Evolutionary conservation across 2,888 invertebrate genomes (phyloP).

Genomic region (Pseudococcus jackbeardsleyi): DNA sequence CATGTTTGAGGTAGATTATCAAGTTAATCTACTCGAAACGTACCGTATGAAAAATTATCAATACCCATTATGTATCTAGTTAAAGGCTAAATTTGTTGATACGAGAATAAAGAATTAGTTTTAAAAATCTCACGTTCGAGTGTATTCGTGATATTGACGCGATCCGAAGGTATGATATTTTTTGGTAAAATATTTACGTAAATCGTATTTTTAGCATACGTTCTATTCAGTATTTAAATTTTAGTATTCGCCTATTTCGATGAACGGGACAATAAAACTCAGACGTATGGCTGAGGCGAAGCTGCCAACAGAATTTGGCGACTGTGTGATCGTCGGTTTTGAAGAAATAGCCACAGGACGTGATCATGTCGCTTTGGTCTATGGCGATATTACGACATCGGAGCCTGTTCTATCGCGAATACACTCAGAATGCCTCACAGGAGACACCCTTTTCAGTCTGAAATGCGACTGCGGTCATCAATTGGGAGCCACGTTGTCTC

Average conservation of each 20-base stretch:
- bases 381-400: conserved; percentile 25
- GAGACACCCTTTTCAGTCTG: conserved; percentile 53
- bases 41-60: too few relatives aligned
- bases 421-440: conserved; percentile 61
- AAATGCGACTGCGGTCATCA: conserved; percentile 62
- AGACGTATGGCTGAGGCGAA: conserved; percentile 51
- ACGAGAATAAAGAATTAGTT: too few relatives aligned
- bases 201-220: neutral
- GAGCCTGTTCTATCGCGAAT: conserved; percentile 36
- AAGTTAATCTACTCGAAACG: neutral
- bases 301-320: conserved; percentile 50
- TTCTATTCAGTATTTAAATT: neutral
- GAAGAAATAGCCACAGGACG: conserved; percentile 7
- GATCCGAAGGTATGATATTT: too few relatives aligned
- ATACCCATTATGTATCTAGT: too few relatives aligned
- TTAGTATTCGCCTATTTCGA: neutral
- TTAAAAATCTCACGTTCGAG: too few relatives aligned
- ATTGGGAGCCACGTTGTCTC: conserved; percentile 16
- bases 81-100: too few relatives aligned
- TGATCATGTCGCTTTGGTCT: conserved; percentile 53
- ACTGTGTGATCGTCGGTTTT: conserved; percentile 30
- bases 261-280: neutral
- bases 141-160: too few relatives aligned
- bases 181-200: neutral
- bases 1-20: too few relatives aligned